Evolutionary conservation across 2,888 invertebrate species (phyloP), one percentile per base, ranked within the genome.

Genomic region (Dolomedes plantarius): DNA sequence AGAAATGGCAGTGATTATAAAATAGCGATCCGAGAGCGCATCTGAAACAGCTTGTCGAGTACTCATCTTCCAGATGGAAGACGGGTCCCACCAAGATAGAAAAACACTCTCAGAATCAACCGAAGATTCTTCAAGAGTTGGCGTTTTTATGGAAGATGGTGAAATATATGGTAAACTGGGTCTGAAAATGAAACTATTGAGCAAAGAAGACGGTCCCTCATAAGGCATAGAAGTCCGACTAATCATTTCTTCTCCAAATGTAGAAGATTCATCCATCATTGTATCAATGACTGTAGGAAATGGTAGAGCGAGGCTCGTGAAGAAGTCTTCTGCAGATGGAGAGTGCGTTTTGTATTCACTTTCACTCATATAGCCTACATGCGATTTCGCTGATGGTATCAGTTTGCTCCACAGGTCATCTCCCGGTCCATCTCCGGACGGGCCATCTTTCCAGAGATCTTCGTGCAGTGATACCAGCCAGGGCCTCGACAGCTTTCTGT

Each of bases 1-100:
- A n/a, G 72, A 86, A 65, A 80, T 72, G 86, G 80, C 86, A 86
- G 86, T 86, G 80, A 80, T 56, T 16, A 86, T 76, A 32, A 46
- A 62, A 64, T 64, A 74, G 7, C 62, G 23, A n/a, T 79, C 69
- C 5, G 28, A 28, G 6, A 11, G 19, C 0, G 68, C 23, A 29
- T 75, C 75, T 13, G 82, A 82, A 32, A 82, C 1, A 16, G 82
- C 75, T 16, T 62, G 82, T 19, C 82, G 19, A 62, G 68, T 46
- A 65, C 81, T 81, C 62, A 62, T 71, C 13, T 56, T 56, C 56
- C 56, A 56, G 50, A 41, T 46, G 71, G 71, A 46, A 1, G 72
- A 67, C 27, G 23, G 62, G 1, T 39, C 67, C 50, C 65, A 27
- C 72, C 77, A 77, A 56, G 77, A 72, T 9, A 77, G 77, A 5